Conservation (phyloP, 2,888 invertebrate species). For the Beris morrisii region DNA sequence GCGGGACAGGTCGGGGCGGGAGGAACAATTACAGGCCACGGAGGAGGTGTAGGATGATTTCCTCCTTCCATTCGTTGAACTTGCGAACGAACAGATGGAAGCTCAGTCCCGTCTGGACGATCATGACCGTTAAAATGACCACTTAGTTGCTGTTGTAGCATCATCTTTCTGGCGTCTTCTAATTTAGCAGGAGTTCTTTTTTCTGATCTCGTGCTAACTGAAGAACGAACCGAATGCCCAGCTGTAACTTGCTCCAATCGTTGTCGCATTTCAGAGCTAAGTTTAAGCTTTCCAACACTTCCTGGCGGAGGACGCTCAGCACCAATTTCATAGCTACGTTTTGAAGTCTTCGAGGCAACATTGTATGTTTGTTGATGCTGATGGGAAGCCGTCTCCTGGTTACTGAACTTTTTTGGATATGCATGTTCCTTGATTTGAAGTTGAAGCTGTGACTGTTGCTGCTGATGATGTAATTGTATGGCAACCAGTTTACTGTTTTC, state of each 20-base stretch:
- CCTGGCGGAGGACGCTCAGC: constrained; percentile 81
- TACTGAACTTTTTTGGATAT: constrained; percentile 29
- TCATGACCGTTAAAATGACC: constrained; percentile 54
- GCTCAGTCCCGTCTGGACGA: constrained; percentile 43
- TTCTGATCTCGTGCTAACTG: constrained; percentile 71
- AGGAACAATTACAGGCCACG: constrained; percentile 69
- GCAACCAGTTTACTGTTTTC: constrained; percentile 57
- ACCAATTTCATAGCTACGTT: constrained; percentile 76
- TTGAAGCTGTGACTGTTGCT: constrained; percentile 34
- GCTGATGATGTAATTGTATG: constrained; percentile 50
- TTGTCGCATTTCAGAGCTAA: constrained; percentile 90
- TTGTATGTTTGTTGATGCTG: constrained; percentile 39
- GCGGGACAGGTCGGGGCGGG: constrained; percentile 63
- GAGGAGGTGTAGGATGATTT: constrained; percentile 62
- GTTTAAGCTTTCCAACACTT: constrained; percentile 85
- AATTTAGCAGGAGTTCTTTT: constrained; percentile 76
- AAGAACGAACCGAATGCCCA: constrained; percentile 81
- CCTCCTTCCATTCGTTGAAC: constrained; percentile 63
- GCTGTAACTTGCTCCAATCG: constrained; percentile 86
- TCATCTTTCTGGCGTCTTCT: constrained; percentile 81
- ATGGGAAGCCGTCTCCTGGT: neutral
- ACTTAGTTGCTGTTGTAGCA: constrained; percentile 83
- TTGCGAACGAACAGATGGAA: constrained; percentile 58
- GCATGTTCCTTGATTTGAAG: constrained; percentile 19
- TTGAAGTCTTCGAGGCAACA: constrained; percentile 44